Evolutionary conservation across 2,888 invertebrate species (phyloP), one percentile per base, ranked within the genome.

Genomic region (Rhogogaster chlorosoma): DNA sequence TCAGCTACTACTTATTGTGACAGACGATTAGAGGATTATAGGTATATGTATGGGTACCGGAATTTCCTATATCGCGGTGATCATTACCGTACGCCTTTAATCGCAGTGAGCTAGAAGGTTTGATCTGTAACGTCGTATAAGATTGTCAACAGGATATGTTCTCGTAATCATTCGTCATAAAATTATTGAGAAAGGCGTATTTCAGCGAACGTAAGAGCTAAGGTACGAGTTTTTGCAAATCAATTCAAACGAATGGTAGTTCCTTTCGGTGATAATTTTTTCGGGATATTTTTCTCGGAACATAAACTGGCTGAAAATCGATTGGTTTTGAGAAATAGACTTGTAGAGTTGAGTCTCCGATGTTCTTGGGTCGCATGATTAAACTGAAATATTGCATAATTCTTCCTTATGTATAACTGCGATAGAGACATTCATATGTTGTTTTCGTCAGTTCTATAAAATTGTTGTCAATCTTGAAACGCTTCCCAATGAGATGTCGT

Each of bases 111-210:
- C 53, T 15, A 10, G 18, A 53, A 49, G 29, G 49, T 53, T 53
- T 32, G 49, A 77, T 77, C 32, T 77, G 6, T 9, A 49, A 53
- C 29, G 53, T 77, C 53, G 53, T 32, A 38, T 77, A 77, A 77
- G 53, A 53, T n/a, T 32, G 77, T 53, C 32, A 10, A 77, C 49
- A 77, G 77, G 77, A 77, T 77, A 77, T n/a, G 53, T 77, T 53
- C 29, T 53, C 77, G 32, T 53, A 53, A 32, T 77, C 53, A 32
- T 53, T 29, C 18, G n/a, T 53, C 15, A 32, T 29, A 49, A 15
- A 45, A 45, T 45, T 49, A n/a, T 45, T 29, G 32, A 77, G 29
- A 18, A 77, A 77, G 26, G 12, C 0, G 12, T 61, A 22, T 61
- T 26, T 61, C 26, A 61, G 10, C 26, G 12, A 22, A 61, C 61